Evolutionary conservation across 92 coral and sea anemone genomes (phyloP).

Genomic region (Epizoanthus rinbou): DNA sequence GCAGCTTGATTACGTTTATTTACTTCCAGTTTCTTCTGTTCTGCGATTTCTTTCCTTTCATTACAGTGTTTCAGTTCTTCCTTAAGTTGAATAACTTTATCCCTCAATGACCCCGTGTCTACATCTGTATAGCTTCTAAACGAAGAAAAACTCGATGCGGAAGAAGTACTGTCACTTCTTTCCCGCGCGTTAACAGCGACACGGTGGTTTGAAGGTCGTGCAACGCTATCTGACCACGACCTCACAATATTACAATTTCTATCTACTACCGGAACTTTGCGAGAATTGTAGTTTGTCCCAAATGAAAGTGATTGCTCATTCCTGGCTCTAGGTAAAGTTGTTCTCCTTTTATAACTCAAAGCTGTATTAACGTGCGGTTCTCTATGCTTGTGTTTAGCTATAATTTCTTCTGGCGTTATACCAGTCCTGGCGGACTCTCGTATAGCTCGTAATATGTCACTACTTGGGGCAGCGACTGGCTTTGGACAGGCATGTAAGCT

Average conservation of each 20-base stretch:
- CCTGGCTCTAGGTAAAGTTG: conserved; percentile 42
- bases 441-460: conserved; percentile 76
- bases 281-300: conserved; percentile 55
- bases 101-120: conserved; percentile 82
- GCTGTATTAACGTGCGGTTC: conserved; percentile 69
- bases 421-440: conserved; percentile 55
- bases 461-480: conserved; percentile 73
- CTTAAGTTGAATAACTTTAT: conserved; percentile 77
- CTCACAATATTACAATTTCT: conserved; percentile 43
- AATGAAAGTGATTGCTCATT: conserved; percentile 34
- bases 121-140: conserved; percentile 47
- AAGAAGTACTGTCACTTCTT: conserved; percentile 41
- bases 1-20: conserved; percentile 70
- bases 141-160: conserved; percentile 43
- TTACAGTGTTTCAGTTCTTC: conserved; percentile 67
- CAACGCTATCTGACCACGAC: conserved; percentile 47
- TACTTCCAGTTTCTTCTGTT: conserved; percentile 59
- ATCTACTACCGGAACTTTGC: conserved; percentile 39
- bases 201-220: conserved; percentile 44
- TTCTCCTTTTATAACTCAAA: conserved; percentile 54
- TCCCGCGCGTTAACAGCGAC: conserved; percentile 1
- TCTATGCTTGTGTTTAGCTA: conserved; percentile 52
- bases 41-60: conserved; percentile 64
- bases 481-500: conserved; percentile 75
- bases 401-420: conserved; percentile 42